phyloP scores from a whole-genome alignment of 2,888 invertebrate species.

The Blera fallax region DNA sequence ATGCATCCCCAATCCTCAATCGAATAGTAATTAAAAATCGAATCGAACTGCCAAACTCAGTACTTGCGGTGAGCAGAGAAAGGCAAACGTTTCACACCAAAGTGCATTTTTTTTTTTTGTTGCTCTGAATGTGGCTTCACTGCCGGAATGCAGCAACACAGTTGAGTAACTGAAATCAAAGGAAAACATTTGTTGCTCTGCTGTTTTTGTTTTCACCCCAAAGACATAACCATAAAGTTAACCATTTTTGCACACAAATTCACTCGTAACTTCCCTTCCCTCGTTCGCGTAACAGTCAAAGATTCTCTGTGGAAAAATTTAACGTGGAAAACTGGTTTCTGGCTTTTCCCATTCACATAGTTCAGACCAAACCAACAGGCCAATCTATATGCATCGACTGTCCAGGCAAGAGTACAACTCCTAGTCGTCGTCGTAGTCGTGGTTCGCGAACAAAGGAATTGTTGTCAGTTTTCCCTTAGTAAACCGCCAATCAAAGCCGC shows the following conservation, averaged over 20 bases:
- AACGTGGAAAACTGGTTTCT: conserved; percentile 64
- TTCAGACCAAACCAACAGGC: conserved; percentile 14
- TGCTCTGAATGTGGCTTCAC: neutral
- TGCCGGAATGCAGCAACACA: neutral
- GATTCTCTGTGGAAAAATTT: conserved; percentile 39
- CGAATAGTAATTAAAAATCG: conserved; percentile 37
- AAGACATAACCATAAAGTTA: conserved; percentile 44
- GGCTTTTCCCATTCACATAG: conserved; percentile 65
- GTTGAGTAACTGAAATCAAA: conserved; percentile 14
- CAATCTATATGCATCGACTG: conserved; percentile 40
- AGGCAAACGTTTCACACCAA: conserved; percentile 28
- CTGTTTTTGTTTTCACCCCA: conserved; percentile 43
- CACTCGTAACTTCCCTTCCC: neutral
- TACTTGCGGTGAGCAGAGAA: neutral
- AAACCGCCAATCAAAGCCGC: conserved; percentile 71
- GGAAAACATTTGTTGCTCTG: conserved; percentile 54
- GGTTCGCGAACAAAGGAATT: conserved; percentile 68
- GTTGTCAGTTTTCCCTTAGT: conserved; percentile 71
- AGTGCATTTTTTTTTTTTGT: conserved; percentile 6
- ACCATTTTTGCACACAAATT: conserved; percentile 31
- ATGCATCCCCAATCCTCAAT: neutral
- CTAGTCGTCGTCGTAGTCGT: conserved; percentile 31
- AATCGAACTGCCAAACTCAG: conserved; percentile 28
- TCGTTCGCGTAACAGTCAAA: neutral
- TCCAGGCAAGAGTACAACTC: conserved; percentile 21